Conservation (phyloP, 2,888 invertebrate genomes). For the Brenthis daphne region DNA sequence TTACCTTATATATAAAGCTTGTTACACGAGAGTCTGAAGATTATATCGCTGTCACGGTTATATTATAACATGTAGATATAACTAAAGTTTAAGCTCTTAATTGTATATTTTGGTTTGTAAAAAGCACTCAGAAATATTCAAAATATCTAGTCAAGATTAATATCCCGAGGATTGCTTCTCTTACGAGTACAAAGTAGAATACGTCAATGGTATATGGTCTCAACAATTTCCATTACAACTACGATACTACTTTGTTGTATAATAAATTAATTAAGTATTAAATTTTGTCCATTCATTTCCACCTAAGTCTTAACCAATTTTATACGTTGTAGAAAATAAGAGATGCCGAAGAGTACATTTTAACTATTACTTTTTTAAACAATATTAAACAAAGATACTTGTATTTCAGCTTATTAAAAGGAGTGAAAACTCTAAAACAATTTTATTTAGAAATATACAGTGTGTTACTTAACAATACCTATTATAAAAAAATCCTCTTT, state of each 20-base stretch:
- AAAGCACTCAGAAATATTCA: constrained; percentile 12
- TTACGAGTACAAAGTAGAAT: constrained; percentile 18
- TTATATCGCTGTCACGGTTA: constrained; percentile 1
- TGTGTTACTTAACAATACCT: constrained; percentile 12
- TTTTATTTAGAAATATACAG: constrained; percentile 26
- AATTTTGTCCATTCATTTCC: constrained; percentile 18
- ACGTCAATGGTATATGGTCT: constrained; percentile 6
- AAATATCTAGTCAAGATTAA: constrained; percentile 42
- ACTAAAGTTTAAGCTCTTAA: constrained; percentile 9
- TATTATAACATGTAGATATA: background rate
- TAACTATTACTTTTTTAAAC: no score
- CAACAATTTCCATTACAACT: constrained; percentile 24
- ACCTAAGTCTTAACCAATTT: background rate
- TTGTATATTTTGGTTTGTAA: constrained; percentile 16
- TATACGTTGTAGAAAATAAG: no score
- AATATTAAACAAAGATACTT: no score
- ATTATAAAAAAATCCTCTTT: background rate
- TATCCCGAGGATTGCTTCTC: constrained; percentile 28
- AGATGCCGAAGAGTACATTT: no score
- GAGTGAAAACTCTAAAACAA: background rate
- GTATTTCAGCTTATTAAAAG: no score
- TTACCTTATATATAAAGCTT: constrained; percentile 25
- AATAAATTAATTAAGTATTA: constrained; percentile 35
- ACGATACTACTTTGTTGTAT: constrained; percentile 22
- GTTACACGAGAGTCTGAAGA: background rate